These are phyloP conservation scores for Patella pellucida DNA, from an alignment of 2,888 invertebrate species.

Conservation along the genomic window DNA sequence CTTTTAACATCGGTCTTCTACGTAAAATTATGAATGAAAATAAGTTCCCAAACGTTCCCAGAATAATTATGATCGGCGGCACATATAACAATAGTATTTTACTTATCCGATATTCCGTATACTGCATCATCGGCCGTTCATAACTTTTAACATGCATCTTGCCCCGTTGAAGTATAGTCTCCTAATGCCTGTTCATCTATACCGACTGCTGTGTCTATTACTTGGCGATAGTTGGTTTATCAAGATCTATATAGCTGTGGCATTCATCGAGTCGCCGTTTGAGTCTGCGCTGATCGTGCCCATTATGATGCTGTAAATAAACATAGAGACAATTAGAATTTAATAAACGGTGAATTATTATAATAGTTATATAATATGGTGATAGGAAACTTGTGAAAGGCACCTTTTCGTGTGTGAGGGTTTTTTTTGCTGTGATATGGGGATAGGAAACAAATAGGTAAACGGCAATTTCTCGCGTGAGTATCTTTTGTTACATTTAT, in stretches of 20 bases:
- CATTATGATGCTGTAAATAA: neutral
- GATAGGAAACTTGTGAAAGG: too few species aligned
- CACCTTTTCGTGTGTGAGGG: too few species aligned
- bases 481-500: too few species aligned
- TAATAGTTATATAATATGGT: too few species aligned
- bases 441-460: too few species aligned
- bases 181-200: conserved; percentile 22
- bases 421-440: too few species aligned
- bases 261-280: conserved; percentile 11
- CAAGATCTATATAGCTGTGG: conserved; percentile 21
- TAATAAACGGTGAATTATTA: too few species aligned
- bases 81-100: conserved; percentile 56
- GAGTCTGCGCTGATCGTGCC: neutral
- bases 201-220: conserved; percentile 19
- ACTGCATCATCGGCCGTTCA: conserved; percentile 32
- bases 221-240: conserved; percentile 22
- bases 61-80: conserved; percentile 61
- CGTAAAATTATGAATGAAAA: conserved; percentile 64
- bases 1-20: conserved; percentile 62
- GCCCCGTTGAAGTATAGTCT: conserved; percentile 15
- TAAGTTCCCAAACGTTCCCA: conserved; percentile 68
- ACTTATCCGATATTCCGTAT: conserved; percentile 48
- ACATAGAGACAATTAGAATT: too few species aligned
- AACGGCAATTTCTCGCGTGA: too few species aligned
- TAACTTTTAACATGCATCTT: conserved; percentile 30